phyloP scores from a whole-genome alignment of 2,113 vertebrate genomes.

The Triplophysa rosa region DNA sequence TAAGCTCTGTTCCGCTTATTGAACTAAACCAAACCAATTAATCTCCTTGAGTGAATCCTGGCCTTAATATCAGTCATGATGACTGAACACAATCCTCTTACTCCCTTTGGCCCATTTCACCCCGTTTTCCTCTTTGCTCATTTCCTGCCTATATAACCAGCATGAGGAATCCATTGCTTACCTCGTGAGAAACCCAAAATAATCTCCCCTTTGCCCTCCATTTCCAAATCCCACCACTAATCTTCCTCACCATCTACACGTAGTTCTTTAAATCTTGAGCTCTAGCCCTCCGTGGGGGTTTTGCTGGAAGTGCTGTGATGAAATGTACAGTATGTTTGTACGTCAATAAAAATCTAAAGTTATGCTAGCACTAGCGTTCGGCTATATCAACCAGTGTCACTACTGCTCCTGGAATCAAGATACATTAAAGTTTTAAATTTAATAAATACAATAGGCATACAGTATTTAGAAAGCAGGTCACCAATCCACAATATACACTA shows the following conservation, averaged over 20 bases:
- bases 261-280: constrained; percentile 56
- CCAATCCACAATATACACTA: background rate
- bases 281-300: background rate
- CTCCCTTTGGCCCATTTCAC: constrained; percentile 15
- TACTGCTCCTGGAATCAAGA: background rate
- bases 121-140: constrained; percentile 63
- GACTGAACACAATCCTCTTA: constrained; percentile 42
- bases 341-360: background rate
- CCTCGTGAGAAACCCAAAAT: constrained; percentile 45
- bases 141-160: constrained; percentile 54
- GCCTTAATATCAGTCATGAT: constrained; percentile 35
- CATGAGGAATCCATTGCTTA: constrained; percentile 63
- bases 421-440: background rate
- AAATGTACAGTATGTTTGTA: background rate
- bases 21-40: constrained; percentile 41
- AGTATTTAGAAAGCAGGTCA: background rate
- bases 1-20: constrained; percentile 7
- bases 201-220: constrained; percentile 63
- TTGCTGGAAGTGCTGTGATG: background rate
- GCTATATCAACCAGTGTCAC: background rate
- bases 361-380: background rate
- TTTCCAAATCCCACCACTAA: constrained; percentile 65
- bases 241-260: constrained; percentile 65
- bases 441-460: background rate
- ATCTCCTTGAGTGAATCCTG: constrained; percentile 13